These are phyloP conservation scores for Scylla paramamosain DNA, from an alignment of 1,140 invertebrate species.

Conservation along the genomic window DNA sequence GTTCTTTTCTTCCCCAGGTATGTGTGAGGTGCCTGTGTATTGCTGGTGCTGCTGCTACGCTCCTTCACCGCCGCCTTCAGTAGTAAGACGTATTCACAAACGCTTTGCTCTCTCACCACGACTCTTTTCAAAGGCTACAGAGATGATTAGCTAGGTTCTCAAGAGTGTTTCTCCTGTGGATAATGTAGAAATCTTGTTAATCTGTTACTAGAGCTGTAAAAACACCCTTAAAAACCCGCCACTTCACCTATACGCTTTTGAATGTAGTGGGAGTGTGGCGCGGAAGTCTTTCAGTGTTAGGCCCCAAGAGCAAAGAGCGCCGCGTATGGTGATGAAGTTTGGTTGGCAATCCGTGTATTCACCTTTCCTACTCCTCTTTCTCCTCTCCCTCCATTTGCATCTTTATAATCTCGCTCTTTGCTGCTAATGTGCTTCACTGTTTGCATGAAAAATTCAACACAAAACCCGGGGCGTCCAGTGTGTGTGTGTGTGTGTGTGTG, in stretches of 20 bases:
- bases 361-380: not conserved
- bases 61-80: not conserved
- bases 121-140: too few species aligned
- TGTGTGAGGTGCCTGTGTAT: not conserved
- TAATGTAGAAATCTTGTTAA: too few species aligned
- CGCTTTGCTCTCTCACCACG: too few species aligned
- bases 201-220: too few species aligned
- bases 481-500: too few species aligned
- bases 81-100: not conserved
- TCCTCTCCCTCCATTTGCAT: not conserved
- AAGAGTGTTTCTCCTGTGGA: too few species aligned
- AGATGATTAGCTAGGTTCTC: too few species aligned
- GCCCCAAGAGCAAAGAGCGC: too few species aligned
- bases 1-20: not conserved
- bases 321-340: not conserved
- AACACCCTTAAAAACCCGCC: too few species aligned
- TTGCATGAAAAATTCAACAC: not conserved
- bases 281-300: too few species aligned
- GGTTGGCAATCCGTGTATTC: not conserved
- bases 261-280: too few species aligned
- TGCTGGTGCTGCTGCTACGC: not conserved
- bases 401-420: slow-evolving; percentile 10
- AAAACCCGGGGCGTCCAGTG: not conserved
- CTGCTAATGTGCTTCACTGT: slow-evolving; percentile 4
- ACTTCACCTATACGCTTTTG: too few species aligned